Percentiles rank a stretch among this genome's conserved stretches.
These are phyloP conservation scores for Platysternon megacephalum DNA, from an alignment of 2,113 vertebrate genomes.

Conservation along the genomic window DNA sequence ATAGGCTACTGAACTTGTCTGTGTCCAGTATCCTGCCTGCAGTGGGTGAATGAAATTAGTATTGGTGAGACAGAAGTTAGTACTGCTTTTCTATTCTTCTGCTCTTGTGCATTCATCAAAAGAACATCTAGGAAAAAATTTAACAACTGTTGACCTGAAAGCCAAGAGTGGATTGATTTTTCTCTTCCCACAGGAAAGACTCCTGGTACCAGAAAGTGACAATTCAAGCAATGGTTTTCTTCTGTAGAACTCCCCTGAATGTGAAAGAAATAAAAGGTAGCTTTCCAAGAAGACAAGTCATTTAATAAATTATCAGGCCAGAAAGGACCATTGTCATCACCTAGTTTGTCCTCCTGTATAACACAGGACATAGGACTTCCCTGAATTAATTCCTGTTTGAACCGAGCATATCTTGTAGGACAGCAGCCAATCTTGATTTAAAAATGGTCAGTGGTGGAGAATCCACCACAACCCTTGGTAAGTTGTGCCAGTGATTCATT, in stretches of 20 bases:
- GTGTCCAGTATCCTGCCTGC: not conserved
- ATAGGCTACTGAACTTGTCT: not conserved
- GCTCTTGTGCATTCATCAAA: constrained; percentile 9
- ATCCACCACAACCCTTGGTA: not conserved
- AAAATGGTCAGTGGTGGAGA: not conserved
- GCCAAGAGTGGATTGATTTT: not conserved
- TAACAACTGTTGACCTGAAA: not conserved
- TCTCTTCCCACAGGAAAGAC: not conserved
- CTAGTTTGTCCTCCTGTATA: not conserved
- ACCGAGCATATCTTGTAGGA: not conserved
- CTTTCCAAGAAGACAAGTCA: constrained; percentile 1
- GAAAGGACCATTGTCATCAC: not conserved
- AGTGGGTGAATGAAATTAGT: not conserved
- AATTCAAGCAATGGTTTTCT: not conserved
- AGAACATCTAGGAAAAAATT: not conserved
- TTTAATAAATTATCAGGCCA: not conserved
- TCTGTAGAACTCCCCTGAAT: not conserved
- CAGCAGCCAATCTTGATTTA: not conserved
- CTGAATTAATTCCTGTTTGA: not conserved
- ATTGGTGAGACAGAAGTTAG: not conserved
- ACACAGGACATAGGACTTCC: not conserved
- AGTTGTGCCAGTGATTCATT: not conserved
- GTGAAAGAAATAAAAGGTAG: not conserved
- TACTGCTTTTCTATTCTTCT: too few species aligned
- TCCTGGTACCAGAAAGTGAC: not conserved